These are phyloP conservation scores for Pseudonaja textilis DNA, from an alignment of 2,113 vertebrate genomes.

Conservation along the genomic window DNA sequence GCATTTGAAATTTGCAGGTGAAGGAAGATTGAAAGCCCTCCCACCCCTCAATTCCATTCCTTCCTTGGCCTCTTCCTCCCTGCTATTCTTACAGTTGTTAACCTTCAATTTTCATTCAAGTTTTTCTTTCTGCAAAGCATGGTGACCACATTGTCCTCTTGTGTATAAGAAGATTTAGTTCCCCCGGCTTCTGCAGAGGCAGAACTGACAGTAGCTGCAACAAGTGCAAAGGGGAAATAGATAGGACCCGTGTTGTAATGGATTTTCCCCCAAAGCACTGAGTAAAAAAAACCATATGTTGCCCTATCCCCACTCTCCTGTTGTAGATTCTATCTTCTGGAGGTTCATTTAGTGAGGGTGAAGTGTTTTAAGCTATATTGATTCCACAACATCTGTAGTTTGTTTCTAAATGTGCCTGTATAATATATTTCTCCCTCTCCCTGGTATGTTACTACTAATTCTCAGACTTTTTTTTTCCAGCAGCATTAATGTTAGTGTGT, in stretches of 20 bases:
- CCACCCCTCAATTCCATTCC: background rate
- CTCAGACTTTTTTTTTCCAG: fast-evolving
- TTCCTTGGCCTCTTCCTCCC: background rate
- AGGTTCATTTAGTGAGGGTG: background rate
- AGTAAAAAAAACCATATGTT: background rate
- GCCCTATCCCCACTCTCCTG: no score
- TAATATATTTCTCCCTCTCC: background rate
- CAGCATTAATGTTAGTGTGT: fast-evolving
- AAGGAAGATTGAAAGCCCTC: background rate
- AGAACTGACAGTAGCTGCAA: background rate
- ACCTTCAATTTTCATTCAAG: background rate
- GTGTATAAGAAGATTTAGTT: background rate
- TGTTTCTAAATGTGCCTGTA: background rate
- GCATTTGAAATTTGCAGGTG: background rate
- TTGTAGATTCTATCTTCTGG: background rate
- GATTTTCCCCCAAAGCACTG: background rate
- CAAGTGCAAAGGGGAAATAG: background rate
- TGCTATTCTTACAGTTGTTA: background rate
- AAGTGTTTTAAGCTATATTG: background rate
- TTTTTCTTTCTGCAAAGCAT: background rate
- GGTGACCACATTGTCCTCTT: background rate
- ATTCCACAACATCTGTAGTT: background rate
- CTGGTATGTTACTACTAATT: fast-evolving
- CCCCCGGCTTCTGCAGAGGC: background rate
- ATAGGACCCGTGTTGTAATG: background rate